Evolutionary conservation across 2,888 invertebrate species (phyloP).

Genomic region (Sepiola atlantica): DNA sequence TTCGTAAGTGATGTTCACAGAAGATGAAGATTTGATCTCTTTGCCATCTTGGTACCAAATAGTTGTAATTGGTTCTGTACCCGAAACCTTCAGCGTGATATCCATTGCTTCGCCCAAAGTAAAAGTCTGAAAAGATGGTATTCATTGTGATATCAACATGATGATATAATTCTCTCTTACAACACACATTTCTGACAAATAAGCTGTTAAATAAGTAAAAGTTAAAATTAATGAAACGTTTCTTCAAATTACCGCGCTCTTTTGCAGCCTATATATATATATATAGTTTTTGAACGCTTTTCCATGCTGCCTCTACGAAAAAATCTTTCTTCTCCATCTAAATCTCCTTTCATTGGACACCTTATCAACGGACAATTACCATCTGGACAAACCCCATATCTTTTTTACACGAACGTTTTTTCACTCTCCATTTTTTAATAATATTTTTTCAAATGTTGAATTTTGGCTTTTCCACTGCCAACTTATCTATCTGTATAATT

Average conservation of each 20-base stretch:
- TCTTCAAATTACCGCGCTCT: neutral
- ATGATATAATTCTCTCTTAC: neutral
- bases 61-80: slow-evolving; percentile 69
- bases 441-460: no score
- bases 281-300: no score
- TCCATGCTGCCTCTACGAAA: no score
- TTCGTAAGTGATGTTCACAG: slow-evolving; percentile 81
- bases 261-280: neutral
- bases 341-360: no score
- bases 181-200: neutral
- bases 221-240: neutral
- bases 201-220: neutral
- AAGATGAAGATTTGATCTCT: slow-evolving; percentile 85
- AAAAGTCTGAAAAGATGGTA: slow-evolving; percentile 58
- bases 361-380: no score
- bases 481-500: no score
- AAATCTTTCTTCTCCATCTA: no score
- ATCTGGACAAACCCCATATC: no score
- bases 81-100: slow-evolving; percentile 68
- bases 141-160: neutral
- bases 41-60: slow-evolving; percentile 78
- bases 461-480: no score
- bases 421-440: no score
- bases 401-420: no score
- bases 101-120: slow-evolving; percentile 69